phyloP scores from a whole-genome alignment of 2,113 vertebrate genomes.

The Sinocyclocheilus anophthalmus region DNA sequence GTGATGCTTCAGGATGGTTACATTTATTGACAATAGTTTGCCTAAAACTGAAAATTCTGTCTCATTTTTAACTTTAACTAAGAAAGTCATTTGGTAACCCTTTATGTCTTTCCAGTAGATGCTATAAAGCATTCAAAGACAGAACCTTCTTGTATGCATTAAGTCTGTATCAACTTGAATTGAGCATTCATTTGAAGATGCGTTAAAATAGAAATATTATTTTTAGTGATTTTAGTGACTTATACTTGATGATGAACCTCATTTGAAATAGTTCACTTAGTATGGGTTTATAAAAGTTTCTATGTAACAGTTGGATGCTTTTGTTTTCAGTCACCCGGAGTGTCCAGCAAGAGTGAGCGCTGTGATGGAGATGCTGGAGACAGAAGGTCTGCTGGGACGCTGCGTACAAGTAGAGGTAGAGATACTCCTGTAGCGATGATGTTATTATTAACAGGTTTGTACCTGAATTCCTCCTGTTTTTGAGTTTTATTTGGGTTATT shows the following conservation, averaged over 20 bases:
- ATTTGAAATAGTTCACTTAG: neutral
- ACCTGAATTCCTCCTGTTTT: neutral
- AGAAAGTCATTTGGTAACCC: neutral
- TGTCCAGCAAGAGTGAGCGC: slow-evolving; percentile 70
- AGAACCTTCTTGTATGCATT: neutral
- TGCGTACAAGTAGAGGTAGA: slow-evolving; percentile 74
- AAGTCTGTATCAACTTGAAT: too few species aligned
- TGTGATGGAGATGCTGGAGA: slow-evolving; percentile 67
- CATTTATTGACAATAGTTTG: neutral
- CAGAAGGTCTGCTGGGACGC: slow-evolving; percentile 70
- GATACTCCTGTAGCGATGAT: neutral
- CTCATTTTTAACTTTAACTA: neutral
- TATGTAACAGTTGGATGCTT: neutral
- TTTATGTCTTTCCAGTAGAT: neutral
- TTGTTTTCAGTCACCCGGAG: slow-evolving; percentile 70
- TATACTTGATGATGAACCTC: neutral
- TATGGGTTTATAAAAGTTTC: neutral
- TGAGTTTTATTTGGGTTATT: neutral
- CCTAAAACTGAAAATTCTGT: neutral
- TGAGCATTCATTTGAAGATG: neutral
- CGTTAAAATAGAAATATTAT: neutral
- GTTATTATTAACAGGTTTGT: neutral
- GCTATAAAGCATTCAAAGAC: neutral
- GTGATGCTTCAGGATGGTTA: slow-evolving; percentile 56
- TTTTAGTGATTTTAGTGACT: neutral